phyloP scores from a whole-genome alignment of 2,113 vertebrate species.

The Rana temporaria region DNA sequence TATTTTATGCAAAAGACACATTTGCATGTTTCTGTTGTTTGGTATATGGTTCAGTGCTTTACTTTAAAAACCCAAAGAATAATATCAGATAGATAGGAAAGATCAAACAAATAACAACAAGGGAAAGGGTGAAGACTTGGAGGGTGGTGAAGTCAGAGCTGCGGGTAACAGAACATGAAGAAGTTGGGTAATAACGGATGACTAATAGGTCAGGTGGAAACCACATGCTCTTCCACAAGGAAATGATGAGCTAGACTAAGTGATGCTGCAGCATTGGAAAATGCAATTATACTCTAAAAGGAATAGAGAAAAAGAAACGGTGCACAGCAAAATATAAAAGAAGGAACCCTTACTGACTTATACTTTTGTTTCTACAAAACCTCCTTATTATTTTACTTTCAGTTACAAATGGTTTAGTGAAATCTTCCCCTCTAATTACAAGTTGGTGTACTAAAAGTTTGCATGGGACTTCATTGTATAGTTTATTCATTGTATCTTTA shows the following conservation, averaged over 20 bases:
- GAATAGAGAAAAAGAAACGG: neutral
- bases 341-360: neutral
- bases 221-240: neutral
- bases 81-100: no score
- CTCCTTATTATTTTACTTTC: neutral
- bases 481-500: neutral
- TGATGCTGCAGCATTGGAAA: constrained; percentile 15
- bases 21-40: neutral
- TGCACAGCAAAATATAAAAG: neutral
- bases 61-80: neutral
- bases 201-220: constrained; percentile 8
- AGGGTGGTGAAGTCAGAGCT: neutral
- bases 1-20: no score
- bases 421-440: neutral
- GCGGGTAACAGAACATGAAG: neutral
- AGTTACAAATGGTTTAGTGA: neutral
- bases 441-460: neutral
- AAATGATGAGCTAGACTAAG: constrained; percentile 9
- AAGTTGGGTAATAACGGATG: neutral
- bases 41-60: neutral
- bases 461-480: neutral
- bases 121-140: neutral
- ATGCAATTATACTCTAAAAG: constrained; percentile 6
- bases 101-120: constrained; percentile 1
- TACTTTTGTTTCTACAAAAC: neutral